Evolutionary conservation across 2,888 invertebrate species (phyloP), one percentile per base, ranked within the genome.

Genomic region (Drosophila mulleri): DNA sequence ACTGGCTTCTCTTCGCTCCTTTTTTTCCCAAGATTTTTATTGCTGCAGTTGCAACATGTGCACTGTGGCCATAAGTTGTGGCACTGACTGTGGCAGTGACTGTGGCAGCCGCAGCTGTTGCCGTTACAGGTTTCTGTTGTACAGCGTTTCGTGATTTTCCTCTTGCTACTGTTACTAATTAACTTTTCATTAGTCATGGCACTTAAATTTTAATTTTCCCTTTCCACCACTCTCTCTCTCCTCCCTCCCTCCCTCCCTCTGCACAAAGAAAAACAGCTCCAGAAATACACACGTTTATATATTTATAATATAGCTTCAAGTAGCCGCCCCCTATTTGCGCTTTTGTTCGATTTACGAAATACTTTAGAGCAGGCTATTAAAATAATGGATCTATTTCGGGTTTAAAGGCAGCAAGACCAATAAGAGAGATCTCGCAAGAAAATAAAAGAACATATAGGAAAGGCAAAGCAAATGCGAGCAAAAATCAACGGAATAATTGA

Each of bases 361-460:
- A 85, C 86, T 85, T 84, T 77, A 82, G 64, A 77, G 84, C 81
- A 83, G 80, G 81, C 84, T 81, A 85, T 85, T 86, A 86, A 86
- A 85, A 87, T 85, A 85, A 85, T 85, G 87, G 78, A 85, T 85
- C 81, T 85, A 84, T 84, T 85, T 85, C 82, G 72, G 82, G 32
- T 73, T 63, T 11, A 68, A 73, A 75, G 62, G 67, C 79, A 66
- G 66, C 70, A 75, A 72, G 53, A 29, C 48, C 29, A 59, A 18
- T 23, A 66, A 60, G 44, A 47, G 52, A 37, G 52, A 45, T 45
- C 59, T 32, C 32, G 12, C 57, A 63, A 32, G 23, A 44, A 70
- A 56, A 59, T 37, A 57, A 44, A 72, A 57, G 20, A 14, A 45
- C 14, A 23, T 14, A n/a, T 20, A 42, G 18, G 42, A 42, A 42